Evolutionary conservation across 2,888 invertebrate species (phyloP).

Genomic region (Pyrocoelia pectoralis): DNA sequence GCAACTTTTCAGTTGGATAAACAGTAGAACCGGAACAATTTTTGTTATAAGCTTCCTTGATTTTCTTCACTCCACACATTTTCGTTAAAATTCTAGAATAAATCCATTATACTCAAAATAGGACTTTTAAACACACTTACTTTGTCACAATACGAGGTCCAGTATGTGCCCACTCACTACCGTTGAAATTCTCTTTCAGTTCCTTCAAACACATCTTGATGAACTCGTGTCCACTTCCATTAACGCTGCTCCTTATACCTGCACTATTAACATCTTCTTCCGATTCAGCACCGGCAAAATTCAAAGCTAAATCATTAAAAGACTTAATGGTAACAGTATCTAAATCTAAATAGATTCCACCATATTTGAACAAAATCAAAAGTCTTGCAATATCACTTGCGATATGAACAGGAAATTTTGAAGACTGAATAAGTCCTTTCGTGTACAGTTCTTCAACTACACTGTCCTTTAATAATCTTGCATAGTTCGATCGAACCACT

Average conservation of each 20-base stretch:
- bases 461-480: constrained; percentile 63
- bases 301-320: too few relatives aligned
- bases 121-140: constrained; percentile 43
- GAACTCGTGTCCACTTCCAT: constrained; percentile 64
- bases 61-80: neutral
- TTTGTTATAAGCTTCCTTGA: neutral
- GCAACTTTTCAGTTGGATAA: neutral
- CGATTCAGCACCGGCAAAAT: constrained; percentile 67
- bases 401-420: constrained; percentile 67
- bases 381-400: constrained; percentile 72
- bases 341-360: constrained; percentile 79
- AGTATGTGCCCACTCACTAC: constrained; percentile 68
- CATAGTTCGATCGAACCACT: constrained; percentile 62
- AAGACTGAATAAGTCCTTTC: constrained; percentile 61
- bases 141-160: constrained; percentile 75
- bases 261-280: constrained; percentile 32
- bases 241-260: constrained; percentile 41
- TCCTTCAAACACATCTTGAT: constrained; percentile 66
- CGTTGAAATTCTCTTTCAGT: constrained; percentile 63
- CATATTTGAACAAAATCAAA: constrained; percentile 75
- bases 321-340: constrained; percentile 73
- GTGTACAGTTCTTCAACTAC: constrained; percentile 66
- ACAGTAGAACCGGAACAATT: neutral
- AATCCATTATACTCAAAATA: too few relatives aligned
- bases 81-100: neutral